Evolutionary conservation across 37 sponge, comb jelly and placozoan genomes (phyloP), one percentile per base, ranked within the genome.

Genomic region (Sycon ciliatum): DNA sequence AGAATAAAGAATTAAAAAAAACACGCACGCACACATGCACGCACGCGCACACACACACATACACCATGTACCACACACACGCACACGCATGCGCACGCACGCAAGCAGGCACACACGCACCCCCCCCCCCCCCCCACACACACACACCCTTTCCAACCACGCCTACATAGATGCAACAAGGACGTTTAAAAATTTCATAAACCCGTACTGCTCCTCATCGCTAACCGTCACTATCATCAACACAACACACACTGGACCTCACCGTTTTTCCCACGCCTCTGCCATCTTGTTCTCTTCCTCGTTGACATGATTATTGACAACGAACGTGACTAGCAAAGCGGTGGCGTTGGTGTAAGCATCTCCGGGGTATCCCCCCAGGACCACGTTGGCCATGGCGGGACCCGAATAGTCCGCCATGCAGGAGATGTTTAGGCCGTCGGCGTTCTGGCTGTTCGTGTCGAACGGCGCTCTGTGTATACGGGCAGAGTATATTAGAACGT

Each of bases 321-420:
- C 39, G 60, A 95, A 80, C 28, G 98, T 85, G 23, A 95, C 55
- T 36, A 95, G 67, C 23, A 95, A 69, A 13, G 89, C 85, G 23
- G 68, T 80, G 1, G 98, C 89, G 49, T 53, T 79, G 7, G 73
- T 69, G 37, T 87, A 92, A 32, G 27, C 24, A 79, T 90, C 32
- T 84, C 89, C 68, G 26, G 53, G 36, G 65, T 81, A 96, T 28
- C 93, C 99, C 32, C 99, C 99, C 29, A 92, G 79, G 0, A 70
- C 85, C 1, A 86, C 78, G 71, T 88, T 89, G 34, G 93, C 84
- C 36, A 81, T 70, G 24, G 82, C 85, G 34, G 89, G 89, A 9
- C 89, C 99, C 5, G 93, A 93, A 68, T 62, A 89, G 1, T 34
- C 56, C 1, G 76, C 89, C 24, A 96, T 60, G 74, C 99, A 96